Evolutionary conservation across 2,888 invertebrate species (phyloP).

Genomic region (Phanerotoma sp.): DNA sequence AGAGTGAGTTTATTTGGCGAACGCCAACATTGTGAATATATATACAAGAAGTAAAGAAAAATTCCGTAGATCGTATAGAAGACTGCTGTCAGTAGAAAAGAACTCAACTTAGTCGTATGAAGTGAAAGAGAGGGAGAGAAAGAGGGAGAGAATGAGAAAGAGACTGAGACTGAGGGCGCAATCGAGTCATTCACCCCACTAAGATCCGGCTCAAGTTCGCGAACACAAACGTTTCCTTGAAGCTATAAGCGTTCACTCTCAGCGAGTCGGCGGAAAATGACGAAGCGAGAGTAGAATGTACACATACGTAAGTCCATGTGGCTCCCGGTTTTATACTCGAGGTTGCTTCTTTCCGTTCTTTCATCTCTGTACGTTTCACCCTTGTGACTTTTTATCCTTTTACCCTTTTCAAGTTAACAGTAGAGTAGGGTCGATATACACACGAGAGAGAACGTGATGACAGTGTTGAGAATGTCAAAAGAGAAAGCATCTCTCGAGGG

Average conservation of each 20-base stretch:
- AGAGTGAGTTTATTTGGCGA: conserved; percentile 21
- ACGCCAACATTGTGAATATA: conserved; percentile 14
- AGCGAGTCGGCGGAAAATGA: conserved; percentile 23
- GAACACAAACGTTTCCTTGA: conserved; percentile 15
- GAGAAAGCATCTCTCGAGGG: conserved; percentile 5
- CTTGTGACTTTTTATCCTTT: conserved; percentile 24
- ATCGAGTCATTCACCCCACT: conserved; percentile 21
- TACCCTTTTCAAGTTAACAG: conserved; percentile 18
- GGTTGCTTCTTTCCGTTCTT: conserved; percentile 13
- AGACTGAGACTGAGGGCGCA: conserved; percentile 6
- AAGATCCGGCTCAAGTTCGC: conserved; percentile 13
- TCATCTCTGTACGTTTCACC: conserved; percentile 24
- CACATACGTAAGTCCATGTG: conserved; percentile 6
- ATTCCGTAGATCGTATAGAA: conserved; percentile 16
- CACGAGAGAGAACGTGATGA: conserved; percentile 12
- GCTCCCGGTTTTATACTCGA: conserved; percentile 10
- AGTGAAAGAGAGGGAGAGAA: too few species aligned
- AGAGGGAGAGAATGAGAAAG: conserved; percentile 1
- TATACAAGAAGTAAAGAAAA: conserved; percentile 16
- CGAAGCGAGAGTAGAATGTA: conserved; percentile 17
- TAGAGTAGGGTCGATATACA: conserved; percentile 18
- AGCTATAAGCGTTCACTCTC: conserved; percentile 12
- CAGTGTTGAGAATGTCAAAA: conserved; percentile 21
- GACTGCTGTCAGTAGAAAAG: conserved; percentile 11
- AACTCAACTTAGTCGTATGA: neutral